Evolutionary conservation across 1,140 invertebrate species (phyloP).

Genomic region (Drosophila melanogaster): DNA sequence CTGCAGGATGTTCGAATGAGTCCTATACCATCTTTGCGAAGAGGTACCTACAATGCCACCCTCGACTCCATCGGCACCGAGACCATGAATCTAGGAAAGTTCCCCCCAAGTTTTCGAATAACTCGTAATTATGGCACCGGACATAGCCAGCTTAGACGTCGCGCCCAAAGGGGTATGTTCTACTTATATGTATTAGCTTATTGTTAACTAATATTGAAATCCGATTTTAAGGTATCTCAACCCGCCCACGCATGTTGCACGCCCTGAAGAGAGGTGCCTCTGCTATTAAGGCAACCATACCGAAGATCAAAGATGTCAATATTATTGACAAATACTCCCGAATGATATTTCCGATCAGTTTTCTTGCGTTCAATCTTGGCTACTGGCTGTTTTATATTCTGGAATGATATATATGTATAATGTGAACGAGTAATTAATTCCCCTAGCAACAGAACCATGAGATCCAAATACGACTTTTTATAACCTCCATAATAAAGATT

Average conservation of each 20-base stretch:
- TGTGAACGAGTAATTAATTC: constrained; percentile 3
- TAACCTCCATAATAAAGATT: constrained; percentile 16
- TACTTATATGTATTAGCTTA: not conserved
- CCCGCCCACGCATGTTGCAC: constrained; percentile 90
- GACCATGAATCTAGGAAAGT: constrained; percentile 87
- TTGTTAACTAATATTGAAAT: not conserved
- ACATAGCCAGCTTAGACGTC: constrained; percentile 86
- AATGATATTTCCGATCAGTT: constrained; percentile 96
- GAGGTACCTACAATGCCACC: constrained; percentile 86
- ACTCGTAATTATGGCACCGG: constrained; percentile 87
- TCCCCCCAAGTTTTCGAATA: constrained; percentile 92
- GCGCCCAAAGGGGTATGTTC: constrained; percentile 86
- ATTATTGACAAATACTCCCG: constrained; percentile 98
- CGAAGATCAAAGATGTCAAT: constrained; percentile 97
- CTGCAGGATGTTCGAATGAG: constrained; percentile 92
- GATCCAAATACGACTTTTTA: constrained; percentile 10
- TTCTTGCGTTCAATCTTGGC: constrained; percentile 95
- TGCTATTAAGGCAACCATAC: constrained; percentile 92
- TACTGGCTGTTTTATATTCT: constrained; percentile 98
- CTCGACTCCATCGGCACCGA: constrained; percentile 78
- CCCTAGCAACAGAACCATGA: constrained; percentile 2
- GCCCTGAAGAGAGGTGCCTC: constrained; percentile 91
- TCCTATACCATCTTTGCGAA: constrained; percentile 92
- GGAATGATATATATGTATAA: constrained; percentile 84
- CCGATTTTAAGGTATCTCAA: constrained; percentile 70